Percentiles rank a stretch among this genome's conserved stretches.
phyloP scores from a whole-genome alignment of 2,888 invertebrate genomes.

The Boloria euphrosyne region DNA sequence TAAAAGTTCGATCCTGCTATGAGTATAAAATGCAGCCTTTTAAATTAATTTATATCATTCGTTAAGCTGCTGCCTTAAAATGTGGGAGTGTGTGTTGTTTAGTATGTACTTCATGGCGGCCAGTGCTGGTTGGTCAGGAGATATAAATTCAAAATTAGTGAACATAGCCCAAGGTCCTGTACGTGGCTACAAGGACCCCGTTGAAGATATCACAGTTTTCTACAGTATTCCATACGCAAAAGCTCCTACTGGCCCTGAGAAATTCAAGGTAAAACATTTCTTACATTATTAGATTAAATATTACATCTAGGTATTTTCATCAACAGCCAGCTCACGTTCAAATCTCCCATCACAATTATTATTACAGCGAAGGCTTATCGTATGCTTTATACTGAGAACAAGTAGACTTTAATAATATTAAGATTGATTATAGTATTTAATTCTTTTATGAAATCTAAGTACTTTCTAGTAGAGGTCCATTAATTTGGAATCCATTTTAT shows the following conservation, averaged over 20 bases:
- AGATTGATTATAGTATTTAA: no score
- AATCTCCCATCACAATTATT: no score
- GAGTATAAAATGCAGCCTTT: not conserved
- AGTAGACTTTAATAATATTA: no score
- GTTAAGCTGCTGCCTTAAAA: constrained; percentile 1
- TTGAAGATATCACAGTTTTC: constrained; percentile 49
- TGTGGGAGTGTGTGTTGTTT: not conserved
- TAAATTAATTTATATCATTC: not conserved
- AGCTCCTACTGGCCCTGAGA: constrained; percentile 52
- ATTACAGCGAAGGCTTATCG: no score
- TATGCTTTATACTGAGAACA: no score
- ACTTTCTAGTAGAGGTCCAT: no score
- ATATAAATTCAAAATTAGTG: constrained; percentile 40
- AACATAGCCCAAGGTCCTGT: constrained; percentile 50
- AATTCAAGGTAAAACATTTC: constrained; percentile 50
- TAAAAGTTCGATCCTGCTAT: not conserved
- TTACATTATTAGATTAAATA: no score
- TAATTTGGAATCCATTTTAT: no score
- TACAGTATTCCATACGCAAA: constrained; percentile 61
- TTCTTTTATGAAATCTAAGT: no score
- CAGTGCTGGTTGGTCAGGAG: not conserved
- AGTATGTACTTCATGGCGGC: not conserved
- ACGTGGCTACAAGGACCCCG: constrained; percentile 48
- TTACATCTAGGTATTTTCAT: not conserved
- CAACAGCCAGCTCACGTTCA: not conserved